Base-by-base conservation (phyloP, 2,113 vertebrate species). In the Myotis brandtii region DNA sequence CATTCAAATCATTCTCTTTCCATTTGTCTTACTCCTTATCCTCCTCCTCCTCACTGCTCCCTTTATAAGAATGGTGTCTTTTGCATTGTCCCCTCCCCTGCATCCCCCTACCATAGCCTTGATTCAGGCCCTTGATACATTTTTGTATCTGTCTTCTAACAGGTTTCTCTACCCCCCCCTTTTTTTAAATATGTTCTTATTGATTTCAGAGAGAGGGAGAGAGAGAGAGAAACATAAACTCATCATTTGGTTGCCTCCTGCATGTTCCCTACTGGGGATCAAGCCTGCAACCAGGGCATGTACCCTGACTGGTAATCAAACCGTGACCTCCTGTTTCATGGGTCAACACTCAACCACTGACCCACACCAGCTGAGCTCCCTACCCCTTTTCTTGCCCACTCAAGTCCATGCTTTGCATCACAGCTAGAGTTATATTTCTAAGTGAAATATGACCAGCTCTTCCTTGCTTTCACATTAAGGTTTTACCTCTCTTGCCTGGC, bases 351-450 rank as follows among this genome's bases (percentile, higher is more conserved):
- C 27, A 66, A 66, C 30, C 64, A 66, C 64, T 66, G 64, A 66
- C 27, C 59, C 59, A 62, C 59, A 62, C 59, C 59, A 62, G 23
- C 59, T 11, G 59, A 27, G 25, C 62, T 85, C 17, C 21, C 18
- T 50, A n/a, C 16, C 11, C 72, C 17, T 94, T 56, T 87, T 64
- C 43, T 34, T 37, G 5, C 32, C 25, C 25, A 75, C 10, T 73
- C n/a, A 86, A 73, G 91, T 13, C 67, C 9, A 40, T 25, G 37
- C 17, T 72, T 56, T 73, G 83, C 17, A 76, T 20, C 12, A 16
- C 23, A 69, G 64, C 18, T 89, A 80, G 76, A 87, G 43, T 20
- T 80, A 11, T 64, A 73, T 92, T 90, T 93, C 85, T 93, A 86
- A 94, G 89, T 67, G 50, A 4, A 56, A 80, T 88, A 18, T n/a